Percentiles rank a stretch among this genome's conserved stretches.
These are phyloP conservation scores for Nerophis lumbriciformis DNA, from an alignment of 2,113 vertebrate genomes.

Conservation along the genomic window DNA sequence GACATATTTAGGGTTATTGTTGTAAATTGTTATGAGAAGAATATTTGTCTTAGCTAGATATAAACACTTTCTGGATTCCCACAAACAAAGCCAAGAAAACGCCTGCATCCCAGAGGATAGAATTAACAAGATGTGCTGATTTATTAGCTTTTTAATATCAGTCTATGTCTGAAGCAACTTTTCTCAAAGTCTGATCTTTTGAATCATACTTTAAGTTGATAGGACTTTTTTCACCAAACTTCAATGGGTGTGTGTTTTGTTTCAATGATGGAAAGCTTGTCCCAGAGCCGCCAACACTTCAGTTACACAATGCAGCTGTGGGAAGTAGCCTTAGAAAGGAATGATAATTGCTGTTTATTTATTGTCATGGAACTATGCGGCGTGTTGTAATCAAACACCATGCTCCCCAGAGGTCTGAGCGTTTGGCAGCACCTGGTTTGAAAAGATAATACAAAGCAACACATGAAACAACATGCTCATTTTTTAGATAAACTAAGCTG, in stretches of 20 bases:
- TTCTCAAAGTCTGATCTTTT: background rate
- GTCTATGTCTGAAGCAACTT: background rate
- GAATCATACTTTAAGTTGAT: background rate
- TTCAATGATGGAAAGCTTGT: constrained; percentile 7
- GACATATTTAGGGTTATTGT: too few relatives aligned
- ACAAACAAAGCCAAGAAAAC: background rate
- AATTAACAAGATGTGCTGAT: background rate
- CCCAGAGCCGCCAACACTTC: constrained; percentile 16
- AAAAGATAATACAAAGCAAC: constrained; percentile 37
- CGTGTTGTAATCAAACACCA: constrained; percentile 29
- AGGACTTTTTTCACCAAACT: constrained; percentile 7
- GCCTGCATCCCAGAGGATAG: background rate
- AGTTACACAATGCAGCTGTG: constrained; percentile 27
- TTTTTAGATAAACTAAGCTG: background rate
- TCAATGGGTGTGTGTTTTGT: constrained; percentile 12
- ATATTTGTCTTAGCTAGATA: too few relatives aligned
- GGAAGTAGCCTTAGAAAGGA: constrained; percentile 47
- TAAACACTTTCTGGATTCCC: too few relatives aligned
- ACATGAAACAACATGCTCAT: constrained; percentile 8
- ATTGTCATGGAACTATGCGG: constrained; percentile 57
- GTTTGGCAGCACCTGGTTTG: constrained; percentile 45
- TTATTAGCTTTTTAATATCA: background rate
- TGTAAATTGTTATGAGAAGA: too few relatives aligned
- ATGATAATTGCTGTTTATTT: constrained; percentile 66
- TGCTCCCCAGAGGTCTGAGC: constrained; percentile 19